Base-by-base conservation (phyloP, 2,888 invertebrate species). In the Epistrophella euchroma region DNA sequence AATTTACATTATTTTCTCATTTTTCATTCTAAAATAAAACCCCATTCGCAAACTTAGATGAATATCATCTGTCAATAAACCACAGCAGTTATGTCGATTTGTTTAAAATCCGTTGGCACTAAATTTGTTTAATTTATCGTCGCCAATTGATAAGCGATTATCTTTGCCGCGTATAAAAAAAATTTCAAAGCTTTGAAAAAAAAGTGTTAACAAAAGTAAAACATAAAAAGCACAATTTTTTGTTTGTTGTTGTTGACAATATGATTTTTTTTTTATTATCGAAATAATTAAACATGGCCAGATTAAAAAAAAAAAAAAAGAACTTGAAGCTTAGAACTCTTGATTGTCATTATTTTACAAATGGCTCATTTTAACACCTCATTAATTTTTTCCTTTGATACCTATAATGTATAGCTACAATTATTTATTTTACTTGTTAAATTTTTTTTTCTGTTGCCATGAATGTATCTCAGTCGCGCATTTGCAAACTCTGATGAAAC, bases 311-410 rank as follows among this genome's bases (percentile, higher is more conserved):
- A 37, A 40, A 56, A 52, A 68, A 40, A 37, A 4, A 17, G 9
- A 43, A 56, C 13, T 13, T 7, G 28, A 70, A 25, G 55, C 50
- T 37, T 19, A 68, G 68, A 35, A 62, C 25, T 62, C 72, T 60
- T 35, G 45, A 22, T 60, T 58, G 58, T 47, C 35, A 35, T 17
- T 15, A n/a, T n/a, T n/a, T n/a, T 47, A 50, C 62, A 81, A 81
- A 72, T 82, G 66, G 66, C 55, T 17, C 55, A 74, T 64, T 78
- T 78, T 74, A 74, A 70, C 83, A 83, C 78, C 58, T 74, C 60
- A 83, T 79, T 79, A 78, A 45, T 70, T 64, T 32, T 50, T 47
- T 15, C 32, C 17, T 25, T 0, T 11, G 25, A 9, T n/a, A 32
- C 1, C 2, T 25, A 25, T 25, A 28, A 1, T 5, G 6, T 5